Evolutionary conservation across 2,113 vertebrate species (phyloP).

Genomic region (Ictalurus furcatus): DNA sequence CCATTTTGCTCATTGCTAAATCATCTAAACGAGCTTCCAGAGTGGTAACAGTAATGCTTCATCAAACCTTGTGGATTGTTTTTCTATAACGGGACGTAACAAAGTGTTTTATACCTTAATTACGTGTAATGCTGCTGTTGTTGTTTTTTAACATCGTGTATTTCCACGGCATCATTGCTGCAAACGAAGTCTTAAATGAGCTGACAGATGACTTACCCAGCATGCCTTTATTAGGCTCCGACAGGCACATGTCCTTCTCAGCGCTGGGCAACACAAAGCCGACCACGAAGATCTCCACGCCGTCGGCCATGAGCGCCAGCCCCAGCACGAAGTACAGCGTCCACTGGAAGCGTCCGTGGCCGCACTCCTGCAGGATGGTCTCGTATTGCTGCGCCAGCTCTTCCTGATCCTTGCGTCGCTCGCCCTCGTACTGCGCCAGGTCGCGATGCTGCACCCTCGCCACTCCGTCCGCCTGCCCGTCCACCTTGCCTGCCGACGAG

Average conservation of each 20-base stretch:
- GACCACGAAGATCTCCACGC: slow-evolving; percentile 95
- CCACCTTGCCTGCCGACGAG: slow-evolving; percentile 70
- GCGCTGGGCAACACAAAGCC: slow-evolving; percentile 95
- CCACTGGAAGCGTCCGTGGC: slow-evolving; percentile 97
- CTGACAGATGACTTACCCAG: slow-evolving; percentile 81
- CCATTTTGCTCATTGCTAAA: not conserved
- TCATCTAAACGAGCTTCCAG: not conserved
- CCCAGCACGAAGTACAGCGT: slow-evolving; percentile 95
- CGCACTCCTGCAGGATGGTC: slow-evolving; percentile 92
- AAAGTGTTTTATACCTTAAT: not conserved
- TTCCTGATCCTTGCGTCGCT: slow-evolving; percentile 85
- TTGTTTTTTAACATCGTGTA: not conserved
- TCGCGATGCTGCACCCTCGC: slow-evolving; percentile 74
- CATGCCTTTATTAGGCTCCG: slow-evolving; percentile 98
- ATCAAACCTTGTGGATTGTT: not conserved
- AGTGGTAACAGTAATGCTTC: not conserved
- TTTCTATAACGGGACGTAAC: not conserved
- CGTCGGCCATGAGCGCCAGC: slow-evolving; percentile 94
- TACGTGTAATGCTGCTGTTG: not conserved
- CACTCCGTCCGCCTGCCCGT: slow-evolving; percentile 59
- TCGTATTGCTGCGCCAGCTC: slow-evolving; percentile 95
- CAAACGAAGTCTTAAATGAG: not conserved
- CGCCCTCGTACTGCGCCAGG: slow-evolving; percentile 73
- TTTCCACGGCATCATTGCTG: too few species aligned
- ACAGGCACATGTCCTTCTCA: slow-evolving; percentile 97